Evolutionary conservation across 2,797 vertebrate species (phyloP).

Genomic region (Apogon talboti): DNA sequence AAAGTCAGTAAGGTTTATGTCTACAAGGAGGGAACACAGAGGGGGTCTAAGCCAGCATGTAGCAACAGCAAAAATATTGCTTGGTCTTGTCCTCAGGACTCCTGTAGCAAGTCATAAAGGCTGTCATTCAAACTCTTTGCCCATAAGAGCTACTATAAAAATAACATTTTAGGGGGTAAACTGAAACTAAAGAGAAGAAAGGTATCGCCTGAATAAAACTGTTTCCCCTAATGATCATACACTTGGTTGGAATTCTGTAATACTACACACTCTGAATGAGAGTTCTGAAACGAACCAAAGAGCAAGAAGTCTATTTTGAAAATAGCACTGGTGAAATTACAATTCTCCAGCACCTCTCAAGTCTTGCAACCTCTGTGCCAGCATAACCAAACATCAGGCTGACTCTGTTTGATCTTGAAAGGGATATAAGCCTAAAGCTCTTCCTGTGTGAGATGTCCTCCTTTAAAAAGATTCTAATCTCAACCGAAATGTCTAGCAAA

Average conservation of each 20-base stretch:
- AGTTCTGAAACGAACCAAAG: slow-evolving; percentile 40
- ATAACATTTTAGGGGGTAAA: slow-evolving; percentile 38
- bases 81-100: slow-evolving; percentile 43
- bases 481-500: slow-evolving; percentile 76
- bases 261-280: slow-evolving; percentile 39
- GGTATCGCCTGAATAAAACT: slow-evolving; percentile 44
- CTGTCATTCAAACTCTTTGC: slow-evolving; percentile 45
- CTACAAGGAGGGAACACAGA: slow-evolving; percentile 47
- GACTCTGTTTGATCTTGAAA: slow-evolving; percentile 81
- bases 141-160: slow-evolving; percentile 38
- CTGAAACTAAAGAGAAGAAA: slow-evolving; percentile 38
- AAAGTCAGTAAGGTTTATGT: slow-evolving; percentile 54
- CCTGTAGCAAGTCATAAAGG: slow-evolving; percentile 42
- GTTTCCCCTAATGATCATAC: slow-evolving; percentile 32
- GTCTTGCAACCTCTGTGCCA: slow-evolving; percentile 66
- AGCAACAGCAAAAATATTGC: slow-evolving; percentile 50
- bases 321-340: slow-evolving; percentile 61
- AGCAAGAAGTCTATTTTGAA: slow-evolving; percentile 54
- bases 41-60: slow-evolving; percentile 48
- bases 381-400: slow-evolving; percentile 72
- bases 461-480: slow-evolving; percentile 83
- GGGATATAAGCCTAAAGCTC: slow-evolving; percentile 78
- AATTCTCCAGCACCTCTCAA: slow-evolving; percentile 62
- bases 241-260: slow-evolving; percentile 47
- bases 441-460: slow-evolving; percentile 77